Conservation (phyloP, 2,113 vertebrate genomes). For the Pseudorectes ferrugineus region DNA sequence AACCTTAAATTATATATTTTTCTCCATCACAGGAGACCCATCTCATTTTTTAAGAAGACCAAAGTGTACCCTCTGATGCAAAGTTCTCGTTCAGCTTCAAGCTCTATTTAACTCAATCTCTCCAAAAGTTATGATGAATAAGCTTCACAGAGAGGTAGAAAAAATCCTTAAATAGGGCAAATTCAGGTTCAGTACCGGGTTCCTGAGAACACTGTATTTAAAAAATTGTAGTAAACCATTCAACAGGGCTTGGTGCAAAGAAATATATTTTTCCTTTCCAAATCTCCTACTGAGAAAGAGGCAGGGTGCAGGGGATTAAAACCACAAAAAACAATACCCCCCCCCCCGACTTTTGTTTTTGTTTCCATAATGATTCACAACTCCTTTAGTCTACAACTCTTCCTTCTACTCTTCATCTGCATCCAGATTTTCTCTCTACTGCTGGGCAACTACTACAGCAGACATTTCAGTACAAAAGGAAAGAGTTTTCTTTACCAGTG, state of each 20-base stretch:
- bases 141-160: not conserved
- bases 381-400: not conserved
- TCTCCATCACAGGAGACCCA: not conserved
- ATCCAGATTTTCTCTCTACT: not conserved
- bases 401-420: not conserved
- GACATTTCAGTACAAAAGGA: not conserved
- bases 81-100: not conserved
- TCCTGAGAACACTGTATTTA: not conserved
- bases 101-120: not conserved
- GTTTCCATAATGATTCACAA: not conserved
- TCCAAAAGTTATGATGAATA: not conserved
- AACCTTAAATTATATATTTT: not conserved
- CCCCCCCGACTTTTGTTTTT: not conserved
- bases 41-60: not conserved
- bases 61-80: not conserved
- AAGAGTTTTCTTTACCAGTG: not conserved
- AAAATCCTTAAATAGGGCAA: not conserved
- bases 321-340: not conserved
- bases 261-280: not conserved
- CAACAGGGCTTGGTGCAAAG: not conserved
- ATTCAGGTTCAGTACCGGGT: not conserved
- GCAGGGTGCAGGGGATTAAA: not conserved
- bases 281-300: not conserved
- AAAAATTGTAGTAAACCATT: not conserved
- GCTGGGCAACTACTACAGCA: not conserved